Conservation (phyloP, 1,140 invertebrate genomes). For the Heliothis virescens region DNA sequence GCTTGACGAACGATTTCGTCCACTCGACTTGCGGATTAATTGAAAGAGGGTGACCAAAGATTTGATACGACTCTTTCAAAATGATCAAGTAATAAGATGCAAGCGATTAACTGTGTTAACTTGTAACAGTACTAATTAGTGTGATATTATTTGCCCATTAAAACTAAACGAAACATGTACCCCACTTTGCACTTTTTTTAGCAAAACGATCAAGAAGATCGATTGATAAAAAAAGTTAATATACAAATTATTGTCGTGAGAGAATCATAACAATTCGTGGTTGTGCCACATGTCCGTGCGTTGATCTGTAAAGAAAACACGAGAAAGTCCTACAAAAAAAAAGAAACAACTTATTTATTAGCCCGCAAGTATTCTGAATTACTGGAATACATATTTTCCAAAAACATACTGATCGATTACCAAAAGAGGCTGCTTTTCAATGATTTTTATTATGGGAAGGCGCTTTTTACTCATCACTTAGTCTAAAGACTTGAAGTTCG, state of each 20-base stretch:
- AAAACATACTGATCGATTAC: background rate
- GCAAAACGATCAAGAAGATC: too few relatives aligned
- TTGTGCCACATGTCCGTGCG: too few relatives aligned
- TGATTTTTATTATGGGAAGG: background rate
- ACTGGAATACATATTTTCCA: background rate
- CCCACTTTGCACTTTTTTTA: too few relatives aligned
- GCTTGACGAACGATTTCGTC: slow-evolving; percentile 64
- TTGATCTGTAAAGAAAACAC: too few relatives aligned
- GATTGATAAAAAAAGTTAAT: too few relatives aligned
- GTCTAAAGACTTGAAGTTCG: slow-evolving; percentile 47
- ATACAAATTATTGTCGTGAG: too few relatives aligned
- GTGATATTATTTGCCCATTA: too few relatives aligned
- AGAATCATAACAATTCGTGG: too few relatives aligned
- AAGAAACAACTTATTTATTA: too few relatives aligned
- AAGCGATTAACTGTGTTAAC: background rate
- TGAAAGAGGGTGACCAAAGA: slow-evolving; percentile 70
- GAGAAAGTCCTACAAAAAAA: too few relatives aligned
- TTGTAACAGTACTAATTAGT: too few relatives aligned
- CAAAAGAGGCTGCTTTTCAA: background rate
- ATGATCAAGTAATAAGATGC: slow-evolving; percentile 9
- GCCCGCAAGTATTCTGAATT: too few relatives aligned
- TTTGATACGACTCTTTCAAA: slow-evolving; percentile 57
- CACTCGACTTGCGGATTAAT: slow-evolving; percentile 70
- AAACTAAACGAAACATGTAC: background rate
- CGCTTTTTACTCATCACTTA: slow-evolving; percentile 36